Conservation (phyloP, 2,113 vertebrate species). For the Synchiropus splendidus region DNA sequence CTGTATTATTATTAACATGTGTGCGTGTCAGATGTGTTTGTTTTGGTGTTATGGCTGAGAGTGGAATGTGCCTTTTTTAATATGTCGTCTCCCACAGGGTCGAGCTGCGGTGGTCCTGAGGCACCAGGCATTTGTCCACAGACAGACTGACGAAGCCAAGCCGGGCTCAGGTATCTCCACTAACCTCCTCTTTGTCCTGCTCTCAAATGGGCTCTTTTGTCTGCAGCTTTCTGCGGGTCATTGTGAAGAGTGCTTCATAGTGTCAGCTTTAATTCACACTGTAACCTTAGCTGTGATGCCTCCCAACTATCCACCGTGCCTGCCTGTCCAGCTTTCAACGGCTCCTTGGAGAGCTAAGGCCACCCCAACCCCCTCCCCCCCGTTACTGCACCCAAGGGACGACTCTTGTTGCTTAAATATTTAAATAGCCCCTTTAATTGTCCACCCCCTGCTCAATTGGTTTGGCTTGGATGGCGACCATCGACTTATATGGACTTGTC, state of each 20-base stretch:
- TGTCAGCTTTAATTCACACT: constrained; percentile 82
- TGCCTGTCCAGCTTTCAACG: constrained; percentile 51
- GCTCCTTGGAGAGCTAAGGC: constrained; percentile 64
- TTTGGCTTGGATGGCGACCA: constrained; percentile 8
- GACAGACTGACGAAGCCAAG: constrained; percentile 61
- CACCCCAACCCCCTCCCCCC: constrained; percentile 39
- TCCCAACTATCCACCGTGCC: constrained; percentile 59
- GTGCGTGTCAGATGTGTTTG: constrained; percentile 15
- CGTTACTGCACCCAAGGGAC: constrained; percentile 65
- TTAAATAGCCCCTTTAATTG: constrained; percentile 66
- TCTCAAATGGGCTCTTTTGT: constrained; percentile 78
- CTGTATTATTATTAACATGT: neutral
- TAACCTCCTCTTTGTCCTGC: constrained; percentile 76
- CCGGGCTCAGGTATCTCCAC: constrained; percentile 67
- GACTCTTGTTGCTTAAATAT: constrained; percentile 67
- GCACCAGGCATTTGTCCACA: constrained; percentile 46
- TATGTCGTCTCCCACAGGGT: constrained; percentile 30
- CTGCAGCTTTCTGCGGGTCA: constrained; percentile 69
- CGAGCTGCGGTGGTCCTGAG: constrained; percentile 41
- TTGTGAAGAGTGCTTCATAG: constrained; percentile 79
- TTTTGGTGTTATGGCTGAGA: constrained; percentile 20
- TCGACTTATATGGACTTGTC: too few relatives aligned
- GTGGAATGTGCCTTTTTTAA: constrained; percentile 32
- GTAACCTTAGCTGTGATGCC: constrained; percentile 75
- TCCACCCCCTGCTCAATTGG: constrained; percentile 48